Conservation (phyloP, 35 echinoderm and acorn worm genomes). For the Patiria miniata region DNA sequence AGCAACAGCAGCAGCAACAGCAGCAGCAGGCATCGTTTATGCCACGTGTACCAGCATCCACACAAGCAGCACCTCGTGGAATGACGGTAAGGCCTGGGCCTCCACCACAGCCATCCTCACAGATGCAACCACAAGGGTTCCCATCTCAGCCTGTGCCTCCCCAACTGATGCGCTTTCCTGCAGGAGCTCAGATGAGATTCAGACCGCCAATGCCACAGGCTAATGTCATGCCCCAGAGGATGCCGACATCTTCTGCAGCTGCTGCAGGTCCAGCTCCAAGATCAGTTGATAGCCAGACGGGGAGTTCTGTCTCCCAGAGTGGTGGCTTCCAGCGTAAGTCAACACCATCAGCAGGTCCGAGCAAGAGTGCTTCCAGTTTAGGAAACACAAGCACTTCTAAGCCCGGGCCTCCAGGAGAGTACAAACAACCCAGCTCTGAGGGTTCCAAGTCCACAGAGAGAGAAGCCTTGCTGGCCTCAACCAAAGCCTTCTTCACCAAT, state of each 20-base stretch:
- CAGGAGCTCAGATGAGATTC: slow-evolving; percentile 9
- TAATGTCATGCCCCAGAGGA: slow-evolving; percentile 20
- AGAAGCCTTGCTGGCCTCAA: slow-evolving; percentile 64
- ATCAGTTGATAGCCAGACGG: neutral
- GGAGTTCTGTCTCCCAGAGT: neutral
- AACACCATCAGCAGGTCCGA: neutral
- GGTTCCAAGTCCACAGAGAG: slow-evolving; percentile 64
- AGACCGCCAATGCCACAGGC: slow-evolving; percentile 39
- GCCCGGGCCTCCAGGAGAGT: neutral
- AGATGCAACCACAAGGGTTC: slow-evolving; percentile 8
- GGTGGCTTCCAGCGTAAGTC: neutral
- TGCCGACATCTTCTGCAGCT: slow-evolving; percentile 17
- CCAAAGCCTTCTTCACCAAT: slow-evolving; percentile 69
- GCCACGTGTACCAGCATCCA: slow-evolving; percentile 23
- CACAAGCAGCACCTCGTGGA: slow-evolving; percentile 7
- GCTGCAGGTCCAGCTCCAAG: neutral
- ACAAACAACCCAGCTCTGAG: slow-evolving; percentile 42
- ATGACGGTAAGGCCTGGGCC: neutral
- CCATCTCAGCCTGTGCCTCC: neutral
- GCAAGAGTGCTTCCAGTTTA: neutral
- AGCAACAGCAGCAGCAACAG: slow-evolving; percentile 12
- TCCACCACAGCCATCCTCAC: slow-evolving; percentile 10
- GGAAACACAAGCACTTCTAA: neutral
- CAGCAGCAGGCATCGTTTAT: neutral
- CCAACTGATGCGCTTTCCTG: neutral